Evolutionary conservation across 2,113 vertebrate species (phyloP), one percentile per base, ranked within the genome.

Genomic region (Sceloporus tristichus): DNA sequence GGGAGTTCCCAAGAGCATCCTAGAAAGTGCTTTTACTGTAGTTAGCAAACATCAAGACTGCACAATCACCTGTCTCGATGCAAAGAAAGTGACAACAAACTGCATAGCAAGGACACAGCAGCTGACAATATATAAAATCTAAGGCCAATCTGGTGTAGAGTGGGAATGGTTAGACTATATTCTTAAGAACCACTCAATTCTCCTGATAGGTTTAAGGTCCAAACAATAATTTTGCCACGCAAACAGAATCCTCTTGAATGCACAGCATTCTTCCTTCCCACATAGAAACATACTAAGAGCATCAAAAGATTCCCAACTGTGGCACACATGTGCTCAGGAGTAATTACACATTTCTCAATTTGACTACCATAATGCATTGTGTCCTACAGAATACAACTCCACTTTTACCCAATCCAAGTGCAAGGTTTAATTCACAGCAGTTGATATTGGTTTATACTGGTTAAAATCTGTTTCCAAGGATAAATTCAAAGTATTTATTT

Each of bases 1-100:
- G 10, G 7, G 0, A 13, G 1, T 0, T 68, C n/a, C 65, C 0
- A 23, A 14, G 13, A 62, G 34, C 29, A n/a, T 42, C 14, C 9
- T 54, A 65, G 27, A 34, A 21, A 53, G 81, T 48, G 5, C 14
- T 16, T 21, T 5, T 29, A 68, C 42, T 70, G 27, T 29, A 56
- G 2, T 8, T 9, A 3, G 9, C 27, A 23, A 38, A 13, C 40
- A 54, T 53, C 19, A 25, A 78, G 62, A 23, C 56, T 19, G 40
- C 34, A 68, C 5, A 27, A 5, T 68, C 23, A 5, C 27, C 59
- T 62, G 18, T 62, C 13, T 53, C 76, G 29, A 2, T 14, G 5
- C 25, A 3, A 8, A 18, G 25, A 29, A 77, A 34, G 6, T 18
- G 18, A 53, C 14, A 54, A 29, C 16, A 29, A 29, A 54, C 27